Percentiles rank a stretch among this genome's conserved stretches.
phyloP scores from a whole-genome alignment of 2,113 vertebrate genomes.

The Hemiprocne comata region DNA sequence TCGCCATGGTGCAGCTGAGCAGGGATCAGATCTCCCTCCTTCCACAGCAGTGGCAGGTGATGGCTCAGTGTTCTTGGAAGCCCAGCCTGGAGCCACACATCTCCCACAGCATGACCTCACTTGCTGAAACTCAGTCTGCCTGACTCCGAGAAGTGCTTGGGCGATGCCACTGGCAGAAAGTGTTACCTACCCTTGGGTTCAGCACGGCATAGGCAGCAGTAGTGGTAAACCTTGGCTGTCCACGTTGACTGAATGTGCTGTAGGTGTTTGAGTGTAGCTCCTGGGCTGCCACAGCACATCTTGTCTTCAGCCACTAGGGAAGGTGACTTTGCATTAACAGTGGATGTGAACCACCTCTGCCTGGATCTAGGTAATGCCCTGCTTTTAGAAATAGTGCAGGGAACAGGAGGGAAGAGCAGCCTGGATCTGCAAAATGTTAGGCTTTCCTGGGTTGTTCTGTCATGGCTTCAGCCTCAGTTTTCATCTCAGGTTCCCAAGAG shows the following conservation, averaged over 20 bases:
- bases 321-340: not conserved
- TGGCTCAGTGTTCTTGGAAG: not conserved
- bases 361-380: not conserved
- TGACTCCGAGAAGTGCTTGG: accelerated
- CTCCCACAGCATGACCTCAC: not conserved
- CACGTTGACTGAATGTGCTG: accelerated
- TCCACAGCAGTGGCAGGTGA: not conserved
- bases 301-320: not conserved
- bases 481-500: not conserved
- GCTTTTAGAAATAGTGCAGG: not conserved
- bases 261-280: not conserved
- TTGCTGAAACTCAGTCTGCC: not conserved
- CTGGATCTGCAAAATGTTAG: not conserved
- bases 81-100: not conserved
- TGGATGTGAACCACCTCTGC: not conserved
- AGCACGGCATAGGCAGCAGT: not conserved
- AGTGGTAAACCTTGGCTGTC: not conserved
- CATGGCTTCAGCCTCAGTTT: not conserved
- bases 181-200: not conserved
- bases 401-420: not conserved
- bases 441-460: not conserved
- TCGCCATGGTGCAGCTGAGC: not conserved
- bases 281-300: not conserved
- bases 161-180: not conserved
- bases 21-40: not conserved